Conservation (phyloP, 2,113 vertebrate genomes). For the Indicator indicator region DNA sequence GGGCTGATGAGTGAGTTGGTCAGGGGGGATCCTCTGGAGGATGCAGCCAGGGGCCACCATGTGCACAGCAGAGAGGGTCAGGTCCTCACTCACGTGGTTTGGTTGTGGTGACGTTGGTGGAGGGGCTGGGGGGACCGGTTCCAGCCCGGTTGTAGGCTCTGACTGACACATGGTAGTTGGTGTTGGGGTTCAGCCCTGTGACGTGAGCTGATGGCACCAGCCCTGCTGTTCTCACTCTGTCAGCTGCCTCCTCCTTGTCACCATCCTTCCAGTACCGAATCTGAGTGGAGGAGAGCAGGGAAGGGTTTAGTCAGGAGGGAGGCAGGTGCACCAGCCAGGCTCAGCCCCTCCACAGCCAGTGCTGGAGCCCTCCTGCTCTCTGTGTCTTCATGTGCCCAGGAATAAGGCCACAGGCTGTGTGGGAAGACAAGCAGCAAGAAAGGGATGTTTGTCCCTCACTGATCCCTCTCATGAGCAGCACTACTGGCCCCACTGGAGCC, state of each 20-base stretch:
- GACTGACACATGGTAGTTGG: constrained; percentile 90
- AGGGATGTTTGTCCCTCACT: neutral
- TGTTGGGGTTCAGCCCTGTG: constrained; percentile 86
- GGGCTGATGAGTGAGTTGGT: neutral
- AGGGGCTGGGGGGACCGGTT: constrained; percentile 88
- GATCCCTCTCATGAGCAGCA: neutral
- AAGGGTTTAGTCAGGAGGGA: neutral
- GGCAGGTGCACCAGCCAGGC: neutral
- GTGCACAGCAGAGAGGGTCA: accelerated
- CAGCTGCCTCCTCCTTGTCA: constrained; percentile 91
- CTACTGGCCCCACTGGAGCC: neutral
- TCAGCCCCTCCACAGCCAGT: neutral
- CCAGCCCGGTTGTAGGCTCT: constrained; percentile 95
- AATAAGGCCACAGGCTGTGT: neutral
- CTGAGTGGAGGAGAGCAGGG: constrained; percentile 39
- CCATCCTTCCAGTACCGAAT: constrained; percentile 96
- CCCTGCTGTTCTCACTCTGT: constrained; percentile 90
- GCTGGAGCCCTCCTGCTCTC: neutral
- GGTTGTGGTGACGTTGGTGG: constrained; percentile 85
- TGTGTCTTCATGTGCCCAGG: neutral
- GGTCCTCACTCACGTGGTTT: constrained; percentile 88
- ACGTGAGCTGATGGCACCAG: constrained; percentile 85
- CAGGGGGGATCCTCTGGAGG: neutral
- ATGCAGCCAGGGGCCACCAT: neutral
- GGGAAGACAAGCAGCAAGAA: neutral